Conservation (phyloP, 2,797 vertebrate species). For the Eulemur albifrons region DNA sequence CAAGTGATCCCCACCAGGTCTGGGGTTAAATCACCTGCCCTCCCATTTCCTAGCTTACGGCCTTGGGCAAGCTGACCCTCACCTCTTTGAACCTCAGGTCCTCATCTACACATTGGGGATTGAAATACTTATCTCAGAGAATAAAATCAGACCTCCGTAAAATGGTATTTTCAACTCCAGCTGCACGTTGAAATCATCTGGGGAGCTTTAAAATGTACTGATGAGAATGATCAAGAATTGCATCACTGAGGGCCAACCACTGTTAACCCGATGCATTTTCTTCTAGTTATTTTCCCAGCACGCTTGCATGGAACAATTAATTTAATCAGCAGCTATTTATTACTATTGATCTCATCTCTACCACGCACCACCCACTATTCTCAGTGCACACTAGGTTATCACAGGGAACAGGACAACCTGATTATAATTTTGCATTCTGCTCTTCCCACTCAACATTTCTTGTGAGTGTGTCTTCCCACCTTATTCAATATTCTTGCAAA, state of each 20-base stretch:
- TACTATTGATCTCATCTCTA: neutral
- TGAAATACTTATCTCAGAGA: neutral
- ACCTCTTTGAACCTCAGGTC: neutral
- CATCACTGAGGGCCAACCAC: neutral
- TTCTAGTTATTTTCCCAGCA: neutral
- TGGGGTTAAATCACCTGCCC: neutral
- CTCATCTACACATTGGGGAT: neutral
- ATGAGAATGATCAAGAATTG: neutral
- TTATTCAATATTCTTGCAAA: conserved; percentile 29
- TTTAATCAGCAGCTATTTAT: neutral
- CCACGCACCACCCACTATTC: neutral
- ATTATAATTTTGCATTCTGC: neutral
- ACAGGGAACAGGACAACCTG: neutral
- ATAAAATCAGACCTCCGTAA: neutral
- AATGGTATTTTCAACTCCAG: neutral
- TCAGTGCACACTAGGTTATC: neutral
- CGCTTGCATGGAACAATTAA: neutral
- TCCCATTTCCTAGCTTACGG: neutral
- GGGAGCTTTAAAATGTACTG: neutral
- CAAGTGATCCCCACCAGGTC: neutral
- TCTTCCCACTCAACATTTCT: neutral
- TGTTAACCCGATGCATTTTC: neutral
- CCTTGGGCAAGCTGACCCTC: neutral
- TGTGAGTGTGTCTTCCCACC: neutral
- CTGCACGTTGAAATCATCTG: neutral